These are phyloP conservation scores for Arizona elegans DNA, from an alignment of 2,113 vertebrate species.

Conservation along the genomic window DNA sequence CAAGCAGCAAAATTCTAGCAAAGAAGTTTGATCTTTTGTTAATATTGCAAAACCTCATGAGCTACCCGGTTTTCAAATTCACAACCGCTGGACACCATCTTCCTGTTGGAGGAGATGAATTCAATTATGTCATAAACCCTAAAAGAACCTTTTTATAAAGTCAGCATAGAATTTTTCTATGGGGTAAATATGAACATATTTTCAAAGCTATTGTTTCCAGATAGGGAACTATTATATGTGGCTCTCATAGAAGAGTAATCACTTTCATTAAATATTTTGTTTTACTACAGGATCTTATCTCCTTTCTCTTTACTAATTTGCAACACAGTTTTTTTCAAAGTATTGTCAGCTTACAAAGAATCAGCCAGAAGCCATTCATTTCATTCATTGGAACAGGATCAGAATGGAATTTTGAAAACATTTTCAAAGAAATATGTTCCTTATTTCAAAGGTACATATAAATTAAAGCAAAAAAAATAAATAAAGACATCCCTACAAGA, in stretches of 20 bases:
- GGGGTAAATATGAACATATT: constrained; percentile 40
- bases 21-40: constrained; percentile 58
- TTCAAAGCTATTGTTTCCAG: constrained; percentile 26
- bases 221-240: constrained; percentile 2
- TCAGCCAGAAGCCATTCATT: background rate
- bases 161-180: constrained; percentile 51
- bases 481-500: background rate
- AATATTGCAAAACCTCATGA: background rate
- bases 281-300: constrained; percentile 5
- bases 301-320: background rate
- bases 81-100: constrained; percentile 14
- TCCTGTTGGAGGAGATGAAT: constrained; percentile 32
- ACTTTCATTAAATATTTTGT: constrained; percentile 15
- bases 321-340: background rate
- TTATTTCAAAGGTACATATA: background rate
- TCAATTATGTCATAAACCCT: background rate
- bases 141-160: constrained; percentile 32
- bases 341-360: background rate
- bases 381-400: background rate
- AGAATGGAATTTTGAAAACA: background rate
- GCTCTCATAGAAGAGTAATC: constrained; percentile 26
- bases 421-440: background rate
- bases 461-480: background rate
- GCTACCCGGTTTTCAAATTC: background rate
- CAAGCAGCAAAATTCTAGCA: constrained; percentile 50